phyloP scores from a whole-genome alignment of 2,888 invertebrate genomes.

The Hirtodrosophila trivittata region DNA sequence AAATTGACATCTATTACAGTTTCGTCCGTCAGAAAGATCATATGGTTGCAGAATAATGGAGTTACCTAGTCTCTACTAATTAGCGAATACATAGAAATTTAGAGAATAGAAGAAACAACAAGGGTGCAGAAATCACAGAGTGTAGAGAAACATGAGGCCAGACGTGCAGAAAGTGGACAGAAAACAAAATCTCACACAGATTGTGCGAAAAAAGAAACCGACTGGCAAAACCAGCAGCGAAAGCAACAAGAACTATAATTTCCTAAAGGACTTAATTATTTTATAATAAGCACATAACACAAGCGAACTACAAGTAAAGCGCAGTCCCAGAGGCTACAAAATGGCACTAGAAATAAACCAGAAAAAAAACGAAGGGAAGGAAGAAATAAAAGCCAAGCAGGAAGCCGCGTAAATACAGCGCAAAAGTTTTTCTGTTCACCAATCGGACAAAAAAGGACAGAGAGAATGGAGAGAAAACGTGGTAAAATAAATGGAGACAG shows the following conservation, averaged over 20 bases:
- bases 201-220: conserved; percentile 38
- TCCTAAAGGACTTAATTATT: conserved; percentile 81
- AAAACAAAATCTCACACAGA: conserved; percentile 35
- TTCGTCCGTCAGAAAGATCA: no score
- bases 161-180: conserved; percentile 26
- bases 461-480: conserved; percentile 3
- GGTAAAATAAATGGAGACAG: conserved; percentile 29
- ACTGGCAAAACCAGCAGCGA: conserved; percentile 32
- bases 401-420: conserved; percentile 66
- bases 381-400: conserved; percentile 25
- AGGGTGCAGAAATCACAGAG: conserved; percentile 29
- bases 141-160: conserved; percentile 3
- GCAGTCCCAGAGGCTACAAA: conserved; percentile 31
- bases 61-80: no score
- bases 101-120: background rate
- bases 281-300: conserved; percentile 80
- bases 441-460: conserved; percentile 43
- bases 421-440: conserved; percentile 58
- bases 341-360: background rate
- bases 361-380: conserved; percentile 1
- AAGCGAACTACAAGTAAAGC: conserved; percentile 34
- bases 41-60: no score
- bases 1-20: no score
- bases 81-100: background rate
- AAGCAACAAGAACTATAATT: conserved; percentile 75